Base-by-base conservation (phyloP, 2,113 vertebrate species). In the Sitta europaea region DNA sequence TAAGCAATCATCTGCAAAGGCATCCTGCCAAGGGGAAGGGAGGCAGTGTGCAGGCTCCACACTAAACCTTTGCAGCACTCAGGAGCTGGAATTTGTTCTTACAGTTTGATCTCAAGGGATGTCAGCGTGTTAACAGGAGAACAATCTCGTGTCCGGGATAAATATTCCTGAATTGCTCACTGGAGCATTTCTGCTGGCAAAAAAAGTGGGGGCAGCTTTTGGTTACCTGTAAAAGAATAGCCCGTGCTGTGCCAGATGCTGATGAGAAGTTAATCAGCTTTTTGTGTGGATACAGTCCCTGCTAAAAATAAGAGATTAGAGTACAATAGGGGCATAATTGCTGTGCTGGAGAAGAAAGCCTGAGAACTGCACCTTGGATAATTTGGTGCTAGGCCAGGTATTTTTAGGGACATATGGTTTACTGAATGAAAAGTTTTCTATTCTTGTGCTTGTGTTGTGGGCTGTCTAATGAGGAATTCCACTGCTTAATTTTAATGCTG, bases 261-360 rank as follows among this genome's bases (percentile, higher is more conserved):
- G 63, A 80, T 67, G 88, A 95, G 92, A 71, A 80, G 36, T 77
- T 90, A 86, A 92, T 95, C 82, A 45, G 68, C 18, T 88, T 78
- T 92, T 79, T 92, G 92, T 94, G 6, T 61, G 72, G 67, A 67
- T 70, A 14, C 90, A 84, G 83, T 93, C 82, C 45, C 19, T 74
- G 88, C 92, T 94, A 88, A 90, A 90, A 94, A 90, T 71, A 88
- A 1, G 16, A 91, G 78, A 48, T 63, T 63, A 22, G 55, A 86
- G 61, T 21, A 80, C 90, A 93, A 73, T 86, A 76, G 79, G 62
- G 51, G 48, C 72, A 63, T 83, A 88, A 93, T 88, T 88, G 90
- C 59, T 77, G 21, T 45, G 65, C 71, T 47, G 59, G 38, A 57
- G 54, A 86, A 63, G 59, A 88, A 73, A 67, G 47, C 40, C 43